Conservation (phyloP, 2,113 vertebrate genomes). For the Spilogale gracilis region DNA sequence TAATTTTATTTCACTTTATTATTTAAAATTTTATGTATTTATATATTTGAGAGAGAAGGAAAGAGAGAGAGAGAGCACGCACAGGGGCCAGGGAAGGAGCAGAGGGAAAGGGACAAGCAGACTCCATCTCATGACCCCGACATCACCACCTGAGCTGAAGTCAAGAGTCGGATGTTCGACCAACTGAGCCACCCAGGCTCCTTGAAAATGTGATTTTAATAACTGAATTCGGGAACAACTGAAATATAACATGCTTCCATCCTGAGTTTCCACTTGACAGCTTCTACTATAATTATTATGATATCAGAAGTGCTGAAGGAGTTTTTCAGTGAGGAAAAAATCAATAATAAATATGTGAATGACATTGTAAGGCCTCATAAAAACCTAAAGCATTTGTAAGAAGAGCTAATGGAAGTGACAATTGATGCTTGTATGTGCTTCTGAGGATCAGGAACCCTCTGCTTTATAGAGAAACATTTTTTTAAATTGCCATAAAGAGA, state of each 20-base stretch:
- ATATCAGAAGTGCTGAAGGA: constrained; percentile 6
- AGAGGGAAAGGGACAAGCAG: not conserved
- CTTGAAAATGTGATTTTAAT: not conserved
- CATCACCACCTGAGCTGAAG: not conserved
- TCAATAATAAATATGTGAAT: constrained; percentile 37
- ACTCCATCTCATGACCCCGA: not conserved
- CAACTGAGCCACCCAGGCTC: not conserved
- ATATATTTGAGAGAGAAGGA: too few relatives aligned
- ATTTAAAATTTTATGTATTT: too few relatives aligned
- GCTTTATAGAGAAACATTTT: constrained; percentile 18
- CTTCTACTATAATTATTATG: constrained; percentile 45
- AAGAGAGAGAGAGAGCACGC: not conserved
- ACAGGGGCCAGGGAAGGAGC: not conserved
- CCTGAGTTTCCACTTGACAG: not conserved
- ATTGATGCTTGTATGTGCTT: not conserved
- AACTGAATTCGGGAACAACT: not conserved
- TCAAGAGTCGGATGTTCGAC: not conserved
- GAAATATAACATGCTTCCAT: not conserved
- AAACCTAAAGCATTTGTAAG: constrained; percentile 31
- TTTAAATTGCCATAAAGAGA: constrained; percentile 7
- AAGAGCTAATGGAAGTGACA: constrained; percentile 6
- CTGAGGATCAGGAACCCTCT: not conserved
- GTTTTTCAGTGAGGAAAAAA: constrained; percentile 38
- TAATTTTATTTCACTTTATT: too few relatives aligned
- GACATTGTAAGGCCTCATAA: constrained; percentile 22